Base-by-base conservation (phyloP, 2,797 vertebrate species). In the Parambassis ranga region DNA sequence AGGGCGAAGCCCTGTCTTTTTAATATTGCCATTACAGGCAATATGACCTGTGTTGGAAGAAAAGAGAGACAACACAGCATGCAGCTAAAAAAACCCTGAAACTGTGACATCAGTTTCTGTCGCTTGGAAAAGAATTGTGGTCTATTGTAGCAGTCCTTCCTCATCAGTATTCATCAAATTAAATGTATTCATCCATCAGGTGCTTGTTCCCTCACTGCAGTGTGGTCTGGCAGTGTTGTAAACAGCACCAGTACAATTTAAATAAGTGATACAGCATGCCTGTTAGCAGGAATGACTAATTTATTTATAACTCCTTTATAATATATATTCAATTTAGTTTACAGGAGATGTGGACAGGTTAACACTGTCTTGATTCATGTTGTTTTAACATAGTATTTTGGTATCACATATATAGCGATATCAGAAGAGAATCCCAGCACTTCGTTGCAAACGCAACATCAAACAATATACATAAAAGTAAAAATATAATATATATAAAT, bases 11-110 rank as follows among this genome's bases (percentile, higher is more conserved):
- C 53, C 2, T 56, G 63, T 37, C 63, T 38, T 46, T 66, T 74
- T 74, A 72, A 77, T 52, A 71, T 62, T 53, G 69, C 75, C 73
- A 84, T 79, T 81, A 77, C 68, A 75, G 74, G 28, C 83, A 69
- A 87, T 64, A 76, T 86, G 81, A 86, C 75, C 80, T 85, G 83
- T 87, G 85, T 83, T 78, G 78, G 69, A n/a, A 81, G 79, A 75
- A 73, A 67, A 47, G 63, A 47, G 67, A 75, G 63, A 65, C 76
- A 68, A 61, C 84, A 66, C 73, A 77, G 57, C 63, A 16, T 58
- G 68, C 22, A 30, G 67, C n/a, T n/a, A n/a, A n/a, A n/a, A n/a
- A 58, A 65, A 81, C 79, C 55, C 74, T 61, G 69, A 80, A 75
- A 59, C 62, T 43, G 72, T 70, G 68, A 76, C 71, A 77, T 60